Conservation (phyloP, 2,888 invertebrate genomes). For the Cryptocephalus primarius region DNA sequence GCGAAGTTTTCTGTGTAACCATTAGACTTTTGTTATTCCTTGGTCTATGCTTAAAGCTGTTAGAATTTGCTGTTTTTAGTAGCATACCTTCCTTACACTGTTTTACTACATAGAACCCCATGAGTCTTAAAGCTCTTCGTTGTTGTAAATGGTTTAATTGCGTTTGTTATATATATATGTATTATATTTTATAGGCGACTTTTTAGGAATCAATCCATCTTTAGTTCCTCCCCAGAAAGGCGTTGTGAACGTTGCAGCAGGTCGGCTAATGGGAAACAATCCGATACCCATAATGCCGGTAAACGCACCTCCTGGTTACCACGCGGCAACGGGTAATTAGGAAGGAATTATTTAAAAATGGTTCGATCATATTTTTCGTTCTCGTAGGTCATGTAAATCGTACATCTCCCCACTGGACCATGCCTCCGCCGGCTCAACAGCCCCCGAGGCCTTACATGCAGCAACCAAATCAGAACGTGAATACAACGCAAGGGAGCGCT, state of each 20-base stretch:
- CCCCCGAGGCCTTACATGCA: constrained; percentile 26
- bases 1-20: too few relatives aligned
- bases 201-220: not conserved
- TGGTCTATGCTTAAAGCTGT: too few relatives aligned
- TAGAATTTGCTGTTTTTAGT: too few relatives aligned
- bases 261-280: constrained; percentile 21
- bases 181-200: too few relatives aligned
- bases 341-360: not conserved
- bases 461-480: constrained; percentile 22
- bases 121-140: too few relatives aligned
- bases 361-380: not conserved
- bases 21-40: too few relatives aligned
- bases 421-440: constrained; percentile 48
- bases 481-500: constrained; percentile 41
- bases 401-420: constrained; percentile 42
- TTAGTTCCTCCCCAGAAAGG: constrained; percentile 14
- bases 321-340: constrained; percentile 24
- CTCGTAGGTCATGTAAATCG: constrained; percentile 13
- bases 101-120: too few relatives aligned
- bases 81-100: too few relatives aligned
- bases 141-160: too few relatives aligned
- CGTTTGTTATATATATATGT: too few relatives aligned
- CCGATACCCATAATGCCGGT: constrained; percentile 29
- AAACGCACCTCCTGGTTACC: constrained; percentile 39
- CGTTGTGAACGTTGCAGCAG: constrained; percentile 11